Conservation (phyloP, 2,888 invertebrate species). For the Conchocele bisecta region DNA sequence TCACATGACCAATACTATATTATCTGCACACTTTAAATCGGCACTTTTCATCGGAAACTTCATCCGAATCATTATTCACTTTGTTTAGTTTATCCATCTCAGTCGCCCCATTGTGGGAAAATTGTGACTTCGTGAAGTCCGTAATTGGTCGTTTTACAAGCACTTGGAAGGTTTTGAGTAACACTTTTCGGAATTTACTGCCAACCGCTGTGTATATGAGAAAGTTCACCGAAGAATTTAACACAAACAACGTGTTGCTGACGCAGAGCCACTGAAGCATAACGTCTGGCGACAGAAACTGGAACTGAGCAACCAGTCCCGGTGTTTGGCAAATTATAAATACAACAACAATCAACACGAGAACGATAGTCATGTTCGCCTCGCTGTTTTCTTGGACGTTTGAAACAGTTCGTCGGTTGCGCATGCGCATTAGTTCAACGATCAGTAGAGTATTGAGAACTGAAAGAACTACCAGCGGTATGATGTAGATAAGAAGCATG, state of each 20-base stretch:
- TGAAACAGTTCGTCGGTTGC: constrained; percentile 60
- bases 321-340: constrained; percentile 79
- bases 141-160: constrained; percentile 1
- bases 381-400: constrained; percentile 71
- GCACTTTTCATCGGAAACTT: neutral
- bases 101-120: constrained; percentile 5
- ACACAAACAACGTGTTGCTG: constrained; percentile 70
- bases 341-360: constrained; percentile 76
- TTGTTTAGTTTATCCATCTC: neutral
- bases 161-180: constrained; percentile 63
- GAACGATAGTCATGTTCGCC: constrained; percentile 72
- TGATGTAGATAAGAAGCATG: constrained; percentile 65
- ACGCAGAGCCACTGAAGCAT: constrained; percentile 72
- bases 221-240: constrained; percentile 78
- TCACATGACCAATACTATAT: neutral
- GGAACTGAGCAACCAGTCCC: constrained; percentile 70
- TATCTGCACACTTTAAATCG: neutral
- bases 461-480: constrained; percentile 65
- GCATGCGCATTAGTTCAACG: constrained; percentile 73
- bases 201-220: constrained; percentile 77
- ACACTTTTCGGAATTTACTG: constrained; percentile 69
- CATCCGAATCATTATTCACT: neutral
- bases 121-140: constrained; percentile 2
- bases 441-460: constrained; percentile 69
- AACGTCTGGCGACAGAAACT: constrained; percentile 55